Evolutionary conservation across 1,140 invertebrate genomes (phyloP).

Genomic region (Hyles euphorbiae): DNA sequence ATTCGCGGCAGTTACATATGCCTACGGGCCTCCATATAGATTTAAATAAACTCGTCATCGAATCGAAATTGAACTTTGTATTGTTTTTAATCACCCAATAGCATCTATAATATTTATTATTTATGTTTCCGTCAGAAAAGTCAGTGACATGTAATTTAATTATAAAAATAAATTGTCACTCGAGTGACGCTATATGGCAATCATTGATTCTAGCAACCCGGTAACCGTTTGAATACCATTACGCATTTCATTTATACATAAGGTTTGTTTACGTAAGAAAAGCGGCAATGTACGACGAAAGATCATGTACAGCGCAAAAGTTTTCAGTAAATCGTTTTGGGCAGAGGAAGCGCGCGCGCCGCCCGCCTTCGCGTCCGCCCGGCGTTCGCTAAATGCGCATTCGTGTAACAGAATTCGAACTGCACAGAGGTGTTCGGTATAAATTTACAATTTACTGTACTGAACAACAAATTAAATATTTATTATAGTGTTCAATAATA

Average conservation of each 20-base stretch:
- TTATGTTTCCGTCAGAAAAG: constrained; percentile 22
- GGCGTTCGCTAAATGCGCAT: constrained; percentile 47
- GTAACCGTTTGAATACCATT: too few relatives aligned
- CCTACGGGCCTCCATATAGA: too few relatives aligned
- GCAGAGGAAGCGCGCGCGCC: constrained; percentile 27
- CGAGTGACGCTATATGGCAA: constrained; percentile 13
- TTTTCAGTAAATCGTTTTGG: too few relatives aligned
- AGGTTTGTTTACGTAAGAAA: neutral
- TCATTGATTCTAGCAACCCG: too few relatives aligned
- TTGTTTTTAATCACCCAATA: too few relatives aligned
- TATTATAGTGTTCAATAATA: neutral
- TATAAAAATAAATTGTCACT: constrained; percentile 47
- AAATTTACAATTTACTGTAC: constrained; percentile 3
- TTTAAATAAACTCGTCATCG: too few relatives aligned
- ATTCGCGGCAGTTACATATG: too few relatives aligned
- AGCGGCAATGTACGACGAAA: constrained; percentile 3
- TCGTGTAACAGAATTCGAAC: constrained; percentile 41
- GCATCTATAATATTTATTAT: too few relatives aligned
- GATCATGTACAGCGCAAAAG: neutral
- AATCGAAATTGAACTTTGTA: too few relatives aligned
- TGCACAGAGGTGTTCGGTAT: constrained; percentile 23
- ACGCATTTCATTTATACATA: too few relatives aligned
- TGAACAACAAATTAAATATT: neutral
- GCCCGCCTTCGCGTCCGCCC: constrained; percentile 40
- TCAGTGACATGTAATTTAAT: constrained; percentile 53